Conservation (phyloP, 2,797 vertebrate species). For the Monodelphis domestica region DNA sequence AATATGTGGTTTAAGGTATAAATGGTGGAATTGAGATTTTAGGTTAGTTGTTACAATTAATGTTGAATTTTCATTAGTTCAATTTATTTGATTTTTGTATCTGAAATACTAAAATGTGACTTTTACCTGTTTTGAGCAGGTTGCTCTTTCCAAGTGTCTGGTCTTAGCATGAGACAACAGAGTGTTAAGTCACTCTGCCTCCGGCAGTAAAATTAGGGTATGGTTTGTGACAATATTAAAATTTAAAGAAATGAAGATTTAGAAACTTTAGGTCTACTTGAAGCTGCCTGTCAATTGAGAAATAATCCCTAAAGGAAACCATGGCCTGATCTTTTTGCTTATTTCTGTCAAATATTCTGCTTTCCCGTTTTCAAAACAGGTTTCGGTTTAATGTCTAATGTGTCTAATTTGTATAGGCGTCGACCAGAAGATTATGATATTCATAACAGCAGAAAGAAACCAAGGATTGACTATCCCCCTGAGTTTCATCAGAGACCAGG, state of each 20-base stretch:
- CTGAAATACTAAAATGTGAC: constrained; percentile 55
- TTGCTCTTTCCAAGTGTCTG: constrained; percentile 49
- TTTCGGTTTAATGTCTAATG: constrained; percentile 91
- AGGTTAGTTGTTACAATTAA: constrained; percentile 46
- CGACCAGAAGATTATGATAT: constrained; percentile 98
- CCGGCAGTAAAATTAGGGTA: constrained; percentile 39
- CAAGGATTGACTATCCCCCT: constrained; percentile 95
- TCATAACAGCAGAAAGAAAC: constrained; percentile 98
- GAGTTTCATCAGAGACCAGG: constrained; percentile 99
- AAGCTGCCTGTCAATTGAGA: constrained; percentile 38
- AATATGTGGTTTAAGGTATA: background rate
- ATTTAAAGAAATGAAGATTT: constrained; percentile 58
- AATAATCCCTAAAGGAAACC: constrained; percentile 46
- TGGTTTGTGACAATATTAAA: constrained; percentile 42
- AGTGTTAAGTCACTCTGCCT: constrained; percentile 23
- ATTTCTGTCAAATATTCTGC: constrained; percentile 80
- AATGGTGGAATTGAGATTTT: constrained; percentile 44
- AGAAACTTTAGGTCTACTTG: constrained; percentile 65
- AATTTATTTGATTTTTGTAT: constrained; percentile 51
- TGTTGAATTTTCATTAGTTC: constrained; percentile 51
- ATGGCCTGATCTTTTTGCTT: constrained; percentile 71
- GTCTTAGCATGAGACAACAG: constrained; percentile 54
- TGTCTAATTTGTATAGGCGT: constrained; percentile 98
- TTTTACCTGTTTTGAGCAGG: constrained; percentile 58
- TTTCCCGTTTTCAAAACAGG: constrained; percentile 81